Percentiles rank a stretch among this genome's conserved stretches.
Conservation (phyloP, 2,888 invertebrate species). For the Chrysotoxum bicinctum region DNA sequence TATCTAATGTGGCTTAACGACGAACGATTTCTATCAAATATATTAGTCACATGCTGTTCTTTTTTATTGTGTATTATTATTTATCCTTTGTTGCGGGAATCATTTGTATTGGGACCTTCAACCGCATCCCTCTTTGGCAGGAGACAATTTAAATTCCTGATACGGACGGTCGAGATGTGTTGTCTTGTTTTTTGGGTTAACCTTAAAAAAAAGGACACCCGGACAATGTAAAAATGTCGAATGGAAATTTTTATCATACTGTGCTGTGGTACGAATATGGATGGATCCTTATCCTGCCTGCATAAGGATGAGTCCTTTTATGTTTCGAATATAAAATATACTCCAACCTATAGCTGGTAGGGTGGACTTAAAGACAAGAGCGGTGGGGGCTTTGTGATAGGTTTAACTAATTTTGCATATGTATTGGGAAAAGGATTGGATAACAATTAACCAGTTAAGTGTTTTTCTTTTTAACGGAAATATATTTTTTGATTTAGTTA, state of each 20-base stretch:
- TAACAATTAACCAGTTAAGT: too few species aligned
- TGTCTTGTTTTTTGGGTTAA: conserved; percentile 9
- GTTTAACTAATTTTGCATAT: neutral
- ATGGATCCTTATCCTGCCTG: neutral
- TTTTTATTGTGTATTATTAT: conserved; percentile 62
- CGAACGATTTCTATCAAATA: conserved; percentile 69
- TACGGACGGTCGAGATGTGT: conserved; percentile 34
- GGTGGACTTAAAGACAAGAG: neutral
- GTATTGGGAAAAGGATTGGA: too few species aligned
- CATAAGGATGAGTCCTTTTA: neutral
- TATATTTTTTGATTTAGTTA: too few species aligned
- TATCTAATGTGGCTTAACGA: conserved; percentile 71
- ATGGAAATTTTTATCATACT: conserved; percentile 52
- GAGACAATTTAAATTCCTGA: conserved; percentile 64
- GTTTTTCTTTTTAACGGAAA: too few species aligned
- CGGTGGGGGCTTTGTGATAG: neutral
- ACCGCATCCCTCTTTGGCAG: conserved; percentile 35
- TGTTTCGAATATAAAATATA: neutral
- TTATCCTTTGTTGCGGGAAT: conserved; percentile 69
- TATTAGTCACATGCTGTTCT: conserved; percentile 66
- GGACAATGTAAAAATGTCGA: conserved; percentile 28
- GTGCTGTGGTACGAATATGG: conserved; percentile 32
- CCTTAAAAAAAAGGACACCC: conserved; percentile 41
- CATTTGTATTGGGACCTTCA: conserved; percentile 66
- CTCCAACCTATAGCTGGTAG: neutral